These are phyloP conservation scores for Trichoplusia ni DNA, from an alignment of 1,140 invertebrate genomes.

Conservation along the genomic window DNA sequence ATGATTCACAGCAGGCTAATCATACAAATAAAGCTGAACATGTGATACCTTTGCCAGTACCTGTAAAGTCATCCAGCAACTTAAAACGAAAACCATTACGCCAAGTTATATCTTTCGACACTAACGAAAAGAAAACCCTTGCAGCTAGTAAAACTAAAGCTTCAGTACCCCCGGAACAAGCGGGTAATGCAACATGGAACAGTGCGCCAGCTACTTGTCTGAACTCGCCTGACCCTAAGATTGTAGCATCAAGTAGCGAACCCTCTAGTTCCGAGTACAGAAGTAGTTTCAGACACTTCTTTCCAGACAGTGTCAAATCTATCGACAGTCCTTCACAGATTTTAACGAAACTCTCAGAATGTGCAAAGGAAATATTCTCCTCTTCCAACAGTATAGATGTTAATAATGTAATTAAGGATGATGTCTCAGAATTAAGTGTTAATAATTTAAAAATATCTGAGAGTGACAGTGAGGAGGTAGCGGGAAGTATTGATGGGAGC, in stretches of 20 bases:
- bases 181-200: slow-evolving; percentile 59
- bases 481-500: slow-evolving; percentile 74
- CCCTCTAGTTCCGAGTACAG: slow-evolving; percentile 72
- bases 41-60: slow-evolving; percentile 80
- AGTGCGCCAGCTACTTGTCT: slow-evolving; percentile 85
- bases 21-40: slow-evolving; percentile 79
- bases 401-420: slow-evolving; percentile 64
- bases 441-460: slow-evolving; percentile 76
- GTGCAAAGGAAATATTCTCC: slow-evolving; percentile 80
- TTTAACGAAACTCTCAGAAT: slow-evolving; percentile 74
- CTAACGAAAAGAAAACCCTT: slow-evolving; percentile 70
- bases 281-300: slow-evolving; percentile 70
- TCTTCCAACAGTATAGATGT: slow-evolving; percentile 71
- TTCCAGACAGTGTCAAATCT: slow-evolving; percentile 72
- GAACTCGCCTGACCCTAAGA: slow-evolving; percentile 81
- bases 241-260: slow-evolving; percentile 67
- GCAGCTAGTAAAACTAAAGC: slow-evolving; percentile 44
- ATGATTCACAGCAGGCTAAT: slow-evolving; percentile 81
- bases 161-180: slow-evolving; percentile 42
- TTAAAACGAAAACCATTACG: slow-evolving; percentile 71
- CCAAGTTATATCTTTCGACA: slow-evolving; percentile 79
- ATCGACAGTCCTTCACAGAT: slow-evolving; percentile 77
- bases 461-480: slow-evolving; percentile 77
- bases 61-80: slow-evolving; percentile 68
- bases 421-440: slow-evolving; percentile 72